phyloP scores from a whole-genome alignment of 2,888 invertebrate genomes.

The Dicyrtomina minuta region DNA sequence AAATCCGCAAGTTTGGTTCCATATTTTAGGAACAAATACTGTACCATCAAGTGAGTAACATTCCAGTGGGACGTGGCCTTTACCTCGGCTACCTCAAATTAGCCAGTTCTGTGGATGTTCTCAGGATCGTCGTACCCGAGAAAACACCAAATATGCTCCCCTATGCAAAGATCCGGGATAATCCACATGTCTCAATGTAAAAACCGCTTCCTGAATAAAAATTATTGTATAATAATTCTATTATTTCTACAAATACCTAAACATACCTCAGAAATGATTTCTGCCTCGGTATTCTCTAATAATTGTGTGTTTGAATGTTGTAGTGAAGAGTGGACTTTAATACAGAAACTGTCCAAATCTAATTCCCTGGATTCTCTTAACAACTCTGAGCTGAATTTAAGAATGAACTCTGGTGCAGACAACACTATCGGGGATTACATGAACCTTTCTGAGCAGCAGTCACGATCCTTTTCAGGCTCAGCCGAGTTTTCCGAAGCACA shows the following conservation, averaged over 20 bases:
- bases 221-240: too few relatives aligned
- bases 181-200: constrained; percentile 93
- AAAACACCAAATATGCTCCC: constrained; percentile 93
- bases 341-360: constrained; percentile 62
- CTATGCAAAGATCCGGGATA: constrained; percentile 87
- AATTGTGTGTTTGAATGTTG: too few relatives aligned
- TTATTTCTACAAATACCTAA: too few relatives aligned
- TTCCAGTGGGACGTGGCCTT: constrained; percentile 80
- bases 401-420: neutral
- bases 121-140: constrained; percentile 87
- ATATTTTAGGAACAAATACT: constrained; percentile 65
- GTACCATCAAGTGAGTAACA: constrained; percentile 77
- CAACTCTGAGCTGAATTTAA: constrained; percentile 39
- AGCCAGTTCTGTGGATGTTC: constrained; percentile 92
- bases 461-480: neutral
- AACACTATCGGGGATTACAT: neutral
- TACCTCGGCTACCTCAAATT: constrained; percentile 96
- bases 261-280: too few relatives aligned
- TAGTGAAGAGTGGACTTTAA: constrained; percentile 93
- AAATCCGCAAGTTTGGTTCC: too few relatives aligned
- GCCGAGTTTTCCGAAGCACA: constrained; percentile 47
- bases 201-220: too few relatives aligned
- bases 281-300: too few relatives aligned
- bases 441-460: neutral
- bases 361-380: constrained; percentile 44